Conservation (phyloP, 2,888 invertebrate species). For the Dermolepida albohirtum region DNA sequence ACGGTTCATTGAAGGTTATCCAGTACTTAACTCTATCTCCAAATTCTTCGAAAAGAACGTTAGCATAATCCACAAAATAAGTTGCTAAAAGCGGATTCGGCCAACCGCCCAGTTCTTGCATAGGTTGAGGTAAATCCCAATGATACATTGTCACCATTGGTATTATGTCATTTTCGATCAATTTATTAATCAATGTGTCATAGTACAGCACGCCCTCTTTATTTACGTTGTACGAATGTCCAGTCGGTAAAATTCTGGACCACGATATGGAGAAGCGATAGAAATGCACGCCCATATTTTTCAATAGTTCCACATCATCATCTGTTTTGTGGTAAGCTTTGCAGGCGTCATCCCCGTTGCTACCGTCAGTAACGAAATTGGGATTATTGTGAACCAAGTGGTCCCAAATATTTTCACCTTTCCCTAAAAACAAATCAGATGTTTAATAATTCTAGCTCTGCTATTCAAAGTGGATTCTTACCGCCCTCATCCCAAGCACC, state of each 20-base stretch:
- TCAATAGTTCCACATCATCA: constrained; percentile 71
- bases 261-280: constrained; percentile 76
- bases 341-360: constrained; percentile 74
- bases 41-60: constrained; percentile 63
- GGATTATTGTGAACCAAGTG: constrained; percentile 69
- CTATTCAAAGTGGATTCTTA: not conserved
- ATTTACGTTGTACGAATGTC: constrained; percentile 68
- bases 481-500: constrained; percentile 45
- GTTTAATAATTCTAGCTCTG: constrained; percentile 39
- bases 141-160: constrained; percentile 74
- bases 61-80: constrained; percentile 73
- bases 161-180: constrained; percentile 67
- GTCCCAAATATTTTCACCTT: constrained; percentile 78
- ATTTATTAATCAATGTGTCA: constrained; percentile 71
- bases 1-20: constrained; percentile 70
- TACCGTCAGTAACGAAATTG: constrained; percentile 67
- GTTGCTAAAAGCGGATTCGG: constrained; percentile 68
- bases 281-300: constrained; percentile 68
- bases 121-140: constrained; percentile 73
- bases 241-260: constrained; percentile 75
- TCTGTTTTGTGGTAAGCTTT: constrained; percentile 75
- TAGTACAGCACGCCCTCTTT: constrained; percentile 74
- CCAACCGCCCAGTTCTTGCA: constrained; percentile 74
- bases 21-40: constrained; percentile 65
- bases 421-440: constrained; percentile 63